Base-by-base conservation (phyloP, 2,797 vertebrate species). In the Alfaro cultratus region DNA sequence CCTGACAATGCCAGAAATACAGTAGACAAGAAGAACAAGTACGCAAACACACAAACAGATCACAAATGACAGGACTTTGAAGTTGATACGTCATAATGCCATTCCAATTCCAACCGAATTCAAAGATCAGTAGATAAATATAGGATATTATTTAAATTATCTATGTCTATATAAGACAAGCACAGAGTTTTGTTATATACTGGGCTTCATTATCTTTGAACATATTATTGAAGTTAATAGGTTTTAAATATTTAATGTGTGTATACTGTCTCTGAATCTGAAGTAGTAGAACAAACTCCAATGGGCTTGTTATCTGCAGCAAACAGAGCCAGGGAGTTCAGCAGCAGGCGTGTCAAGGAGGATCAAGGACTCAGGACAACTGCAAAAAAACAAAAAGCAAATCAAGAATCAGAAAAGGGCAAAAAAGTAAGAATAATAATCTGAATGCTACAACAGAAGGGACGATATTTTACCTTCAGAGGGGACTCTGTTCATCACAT, bases 401-500 rank as follows among this genome's bases (percentile, higher is more conserved):
- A 46, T 29, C 68, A 71, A 71, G 12, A 15, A 31, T 71, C 5
- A 45, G 43, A 71, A 71, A 71, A 16, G 4, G 12, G 6, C 0
- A n/a, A 2, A 18, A 16, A 26, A 10, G 21, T 9, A 51, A 26
- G 23, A 26, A 71, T 34, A 8, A 46, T 21, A 45, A 13, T 41
- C 23, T 26, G 23, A 43, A 46, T 45, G 26, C 68, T 7, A n/a
- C 39, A 45, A n/a, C 43, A 29, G n/a, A 8, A 29, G n/a, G 8
- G 7, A 16, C 16, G 11, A 46, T 45, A 46, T 16, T 71, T 71
- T 71, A 71, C 68, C 68, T 71, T n/a, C 31, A 55, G 39, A 46
- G 71, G 13, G 55, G 41, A 7, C 12, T 13, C 46, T 57, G 75
- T 45, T 68, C 82, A 87, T 99, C 96, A 99, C 98, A 99, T 98